Percentiles rank a stretch among this genome's conserved stretches.
phyloP scores from a whole-genome alignment of 2,888 invertebrate genomes.

The Macrosoma leucophasiata region DNA sequence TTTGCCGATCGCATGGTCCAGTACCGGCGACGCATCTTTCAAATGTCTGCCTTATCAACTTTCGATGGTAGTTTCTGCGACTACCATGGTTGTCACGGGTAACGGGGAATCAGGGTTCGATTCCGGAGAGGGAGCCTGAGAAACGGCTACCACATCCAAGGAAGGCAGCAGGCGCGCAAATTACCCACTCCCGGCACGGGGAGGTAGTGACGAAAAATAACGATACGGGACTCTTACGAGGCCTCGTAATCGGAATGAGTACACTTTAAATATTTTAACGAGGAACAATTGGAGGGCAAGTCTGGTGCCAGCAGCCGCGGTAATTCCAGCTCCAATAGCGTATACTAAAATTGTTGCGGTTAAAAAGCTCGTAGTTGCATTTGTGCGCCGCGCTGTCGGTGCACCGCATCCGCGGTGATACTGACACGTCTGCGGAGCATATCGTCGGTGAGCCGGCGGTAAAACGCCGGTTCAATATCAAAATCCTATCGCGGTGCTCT shows the following conservation, averaged over 20 bases:
- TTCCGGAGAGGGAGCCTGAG: slow-evolving; percentile 83
- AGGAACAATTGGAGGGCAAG: slow-evolving; percentile 80
- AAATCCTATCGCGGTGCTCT: slow-evolving; percentile 38
- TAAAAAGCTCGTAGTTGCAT: slow-evolving; percentile 79
- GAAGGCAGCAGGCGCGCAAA: slow-evolving; percentile 81
- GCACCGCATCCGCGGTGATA: slow-evolving; percentile 52
- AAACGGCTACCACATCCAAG: slow-evolving; percentile 83
- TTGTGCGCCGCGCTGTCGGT: slow-evolving; percentile 63
- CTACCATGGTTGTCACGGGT: slow-evolving; percentile 82
- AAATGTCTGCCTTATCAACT: slow-evolving; percentile 82
- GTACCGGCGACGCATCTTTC: slow-evolving; percentile 77
- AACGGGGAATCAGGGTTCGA: slow-evolving; percentile 85
- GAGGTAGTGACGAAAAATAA: slow-evolving; percentile 81
- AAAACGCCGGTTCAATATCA: slow-evolving; percentile 36
- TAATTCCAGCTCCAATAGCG: slow-evolving; percentile 82
- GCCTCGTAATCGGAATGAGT: slow-evolving; percentile 74
- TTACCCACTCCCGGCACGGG: slow-evolving; percentile 32
- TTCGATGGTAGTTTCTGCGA: slow-evolving; percentile 79
- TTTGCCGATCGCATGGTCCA: slow-evolving; percentile 47
- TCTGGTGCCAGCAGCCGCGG: slow-evolving; percentile 82
- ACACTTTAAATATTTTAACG: slow-evolving; percentile 76
- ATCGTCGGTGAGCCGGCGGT: slow-evolving; percentile 41
- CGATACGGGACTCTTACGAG: slow-evolving; percentile 76
- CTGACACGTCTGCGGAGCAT: slow-evolving; percentile 40
- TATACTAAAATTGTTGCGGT: slow-evolving; percentile 83